Evolutionary conservation across 2,797 vertebrate species (phyloP), one percentile per base, ranked within the genome.

Genomic region (Lepus townsendii): DNA sequence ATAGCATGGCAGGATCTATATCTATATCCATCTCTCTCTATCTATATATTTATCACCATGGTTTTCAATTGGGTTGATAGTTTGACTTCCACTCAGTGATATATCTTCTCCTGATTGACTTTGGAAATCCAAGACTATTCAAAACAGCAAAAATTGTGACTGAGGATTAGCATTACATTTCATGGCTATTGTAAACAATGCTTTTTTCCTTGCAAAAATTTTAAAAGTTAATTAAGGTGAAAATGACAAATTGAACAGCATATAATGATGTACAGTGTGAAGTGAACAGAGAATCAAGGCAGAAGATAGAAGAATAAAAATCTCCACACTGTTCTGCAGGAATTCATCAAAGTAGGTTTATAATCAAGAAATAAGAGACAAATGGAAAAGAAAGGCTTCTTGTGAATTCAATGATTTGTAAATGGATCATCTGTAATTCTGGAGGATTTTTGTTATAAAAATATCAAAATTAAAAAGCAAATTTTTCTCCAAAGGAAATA

Each of bases 131-230:
- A 75, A 47, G 26, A 66, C 17, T 83, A 80, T 87, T 86, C 19
- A 85, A 78, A 32, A 85, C 27, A 88, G 32, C 86, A 10, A 89
- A 79, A 93, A 60, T 75, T 89, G n/a, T 76, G n/a, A 76, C 20
- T 65, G 7, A 84, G 57, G 65, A 76, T 78, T 94, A 75, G 17
- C 13, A 82, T 19, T 65, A 27, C 5, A 90, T 57, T 87, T 95
- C 54, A 83, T 79, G 12, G 7, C 32, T 91, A 50, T 65, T 54
- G 4, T 52, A 42, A 90, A 52, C 16, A 87, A 52, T 77, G 57
- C 77, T 65, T 38, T 50, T 19, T 78, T 86, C 20, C 62, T 27
- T 71, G 24, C 2, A 65, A 69, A 82, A 84, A 95, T 77, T 54
- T 35, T 24, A 88, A 86, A 69, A 68, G 84, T 85, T 79, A 62